Evolutionary conservation across 30 jellyfish, hydroid and myxozoan genomes (phyloP).

Genomic region (Pelagia noctiluca): DNA sequence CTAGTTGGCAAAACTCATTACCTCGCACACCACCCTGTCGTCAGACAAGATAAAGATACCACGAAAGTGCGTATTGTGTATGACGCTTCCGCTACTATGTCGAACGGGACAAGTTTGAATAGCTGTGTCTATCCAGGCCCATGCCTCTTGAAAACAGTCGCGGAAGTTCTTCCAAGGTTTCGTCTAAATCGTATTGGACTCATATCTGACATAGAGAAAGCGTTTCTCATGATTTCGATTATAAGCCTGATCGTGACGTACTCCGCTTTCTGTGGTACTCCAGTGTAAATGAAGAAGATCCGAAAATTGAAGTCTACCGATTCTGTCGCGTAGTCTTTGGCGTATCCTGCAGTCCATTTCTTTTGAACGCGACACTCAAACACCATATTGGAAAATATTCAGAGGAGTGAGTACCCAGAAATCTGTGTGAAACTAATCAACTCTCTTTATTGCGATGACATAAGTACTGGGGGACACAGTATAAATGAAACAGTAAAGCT

Average conservation of each 20-base stretch:
- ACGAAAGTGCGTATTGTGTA: conserved; percentile 44
- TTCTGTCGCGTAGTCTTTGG: neutral
- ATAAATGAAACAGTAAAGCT: neutral
- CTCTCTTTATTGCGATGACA: conserved; percentile 6
- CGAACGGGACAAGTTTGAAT: conserved; percentile 4
- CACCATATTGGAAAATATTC: conserved; percentile 20
- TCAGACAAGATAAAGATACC: conserved; percentile 30
- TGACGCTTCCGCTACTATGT: conserved; percentile 46
- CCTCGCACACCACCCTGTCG: no score
- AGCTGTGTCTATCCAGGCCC: conserved; percentile 23
- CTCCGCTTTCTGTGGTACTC: no score
- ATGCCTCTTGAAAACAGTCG: neutral
- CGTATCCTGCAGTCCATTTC: no score
- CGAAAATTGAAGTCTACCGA: neutral
- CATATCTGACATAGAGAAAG: no score
- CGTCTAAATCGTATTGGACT: neutral
- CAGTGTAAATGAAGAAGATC: neutral
- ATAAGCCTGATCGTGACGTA: no score
- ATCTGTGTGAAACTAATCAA: neutral
- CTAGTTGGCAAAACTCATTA: conserved; percentile 9
- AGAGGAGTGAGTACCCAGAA: conserved; percentile 4
- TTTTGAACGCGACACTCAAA: neutral
- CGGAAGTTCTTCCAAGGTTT: conserved; percentile 10
- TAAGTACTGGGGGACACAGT: neutral
- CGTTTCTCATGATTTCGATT: neutral